These are phyloP conservation scores for Chlorops oryzae DNA, from an alignment of 1,140 invertebrate genomes.

Conservation along the genomic window DNA sequence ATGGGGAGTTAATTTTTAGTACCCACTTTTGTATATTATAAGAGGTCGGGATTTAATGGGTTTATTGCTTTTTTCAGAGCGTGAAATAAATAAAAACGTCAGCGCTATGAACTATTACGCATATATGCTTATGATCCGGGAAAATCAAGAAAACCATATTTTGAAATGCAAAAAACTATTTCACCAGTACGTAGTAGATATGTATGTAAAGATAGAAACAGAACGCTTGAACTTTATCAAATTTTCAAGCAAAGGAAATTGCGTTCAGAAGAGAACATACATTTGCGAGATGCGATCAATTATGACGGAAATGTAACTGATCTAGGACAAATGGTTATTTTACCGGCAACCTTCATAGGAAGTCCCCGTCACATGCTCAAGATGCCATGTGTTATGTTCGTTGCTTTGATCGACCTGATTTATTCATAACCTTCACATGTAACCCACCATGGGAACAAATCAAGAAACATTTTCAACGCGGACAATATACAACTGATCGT, in stretches of 20 bases:
- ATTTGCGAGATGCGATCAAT: conserved; percentile 8
- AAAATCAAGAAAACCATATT: conserved; percentile 37
- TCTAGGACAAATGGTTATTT: conserved; percentile 42
- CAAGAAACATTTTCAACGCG: background rate
- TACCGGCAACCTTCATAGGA: conserved; percentile 45
- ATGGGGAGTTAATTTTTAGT: too few relatives aligned
- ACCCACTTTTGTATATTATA: too few relatives aligned
- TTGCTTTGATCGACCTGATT: conserved; percentile 42
- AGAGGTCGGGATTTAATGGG: too few relatives aligned
- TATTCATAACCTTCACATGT: conserved; percentile 49
- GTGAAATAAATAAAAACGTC: conserved; percentile 34
- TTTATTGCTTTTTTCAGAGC: too few relatives aligned
- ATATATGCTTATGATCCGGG: conserved; percentile 45
- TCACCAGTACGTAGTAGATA: conserved; percentile 17
- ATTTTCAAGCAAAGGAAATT: conserved; percentile 13
- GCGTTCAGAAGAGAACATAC: conserved; percentile 10
- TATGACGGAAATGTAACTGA: conserved; percentile 30
- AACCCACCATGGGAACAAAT: conserved; percentile 49
- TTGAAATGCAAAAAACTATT: conserved; percentile 34
- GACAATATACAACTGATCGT: background rate
- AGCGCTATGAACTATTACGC: conserved; percentile 46
- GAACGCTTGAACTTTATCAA: conserved; percentile 6
- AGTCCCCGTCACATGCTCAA: conserved; percentile 49
- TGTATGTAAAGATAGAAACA: conserved; percentile 9
- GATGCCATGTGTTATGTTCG: conserved; percentile 52